Evolutionary conservation across 2,888 invertebrate species (phyloP).

Genomic region (Endotricha flammealis): DNA sequence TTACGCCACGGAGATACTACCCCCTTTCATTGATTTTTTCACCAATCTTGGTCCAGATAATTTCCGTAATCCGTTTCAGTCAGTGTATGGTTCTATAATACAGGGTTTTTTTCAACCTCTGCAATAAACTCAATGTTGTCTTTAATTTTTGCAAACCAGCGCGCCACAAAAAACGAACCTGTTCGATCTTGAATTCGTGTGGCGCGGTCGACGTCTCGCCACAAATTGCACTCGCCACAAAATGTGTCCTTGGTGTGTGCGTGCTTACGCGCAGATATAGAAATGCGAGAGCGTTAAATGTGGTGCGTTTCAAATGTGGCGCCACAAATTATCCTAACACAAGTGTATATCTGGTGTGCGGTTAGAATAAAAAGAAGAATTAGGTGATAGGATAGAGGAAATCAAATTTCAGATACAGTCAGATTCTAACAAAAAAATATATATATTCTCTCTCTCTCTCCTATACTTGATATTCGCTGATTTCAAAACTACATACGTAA

Average conservation of each 20-base stretch:
- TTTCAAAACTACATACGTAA: too few relatives aligned
- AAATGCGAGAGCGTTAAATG: not conserved
- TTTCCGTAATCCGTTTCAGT: conserved; percentile 11
- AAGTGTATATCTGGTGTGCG: not conserved
- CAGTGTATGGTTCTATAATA: too few relatives aligned
- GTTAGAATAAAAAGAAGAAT: too few relatives aligned
- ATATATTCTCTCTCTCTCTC: too few relatives aligned
- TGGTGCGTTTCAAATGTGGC: not conserved
- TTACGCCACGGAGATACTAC: too few relatives aligned
- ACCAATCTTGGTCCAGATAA: conserved; percentile 8
- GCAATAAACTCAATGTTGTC: conserved; percentile 8
- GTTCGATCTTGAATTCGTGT: not conserved
- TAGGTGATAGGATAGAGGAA: too few relatives aligned
- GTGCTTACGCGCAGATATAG: not conserved
- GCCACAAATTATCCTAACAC: not conserved
- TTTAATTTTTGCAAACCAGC: not conserved
- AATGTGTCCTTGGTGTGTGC: not conserved
- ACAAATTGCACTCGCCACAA: not conserved
- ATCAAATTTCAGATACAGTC: too few relatives aligned
- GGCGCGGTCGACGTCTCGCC: not conserved
- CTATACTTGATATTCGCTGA: too few relatives aligned
- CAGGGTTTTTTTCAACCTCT: conserved; percentile 11
- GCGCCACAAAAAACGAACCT: not conserved
- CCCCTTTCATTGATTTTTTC: not conserved
- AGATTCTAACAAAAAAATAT: too few relatives aligned